phyloP scores from a whole-genome alignment of 2,888 invertebrate genomes.

The Bombylius major region DNA sequence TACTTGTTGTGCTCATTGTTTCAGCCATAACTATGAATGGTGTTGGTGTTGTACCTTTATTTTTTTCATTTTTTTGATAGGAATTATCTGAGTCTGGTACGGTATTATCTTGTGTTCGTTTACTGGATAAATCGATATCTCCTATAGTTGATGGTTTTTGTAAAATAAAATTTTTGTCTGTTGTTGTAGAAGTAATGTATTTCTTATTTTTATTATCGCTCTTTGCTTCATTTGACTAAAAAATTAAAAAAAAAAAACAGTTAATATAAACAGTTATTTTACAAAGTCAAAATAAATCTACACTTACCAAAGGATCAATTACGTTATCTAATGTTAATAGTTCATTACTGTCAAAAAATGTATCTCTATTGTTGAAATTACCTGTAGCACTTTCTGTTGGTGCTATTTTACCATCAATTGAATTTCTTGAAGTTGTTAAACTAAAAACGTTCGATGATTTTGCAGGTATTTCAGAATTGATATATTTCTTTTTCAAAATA shows the following conservation, averaged over 20 bases:
- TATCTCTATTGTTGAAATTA: slow-evolving; percentile 39
- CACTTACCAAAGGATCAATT: slow-evolving; percentile 46
- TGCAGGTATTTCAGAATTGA: slow-evolving; percentile 17
- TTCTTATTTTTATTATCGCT: neutral
- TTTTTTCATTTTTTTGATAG: slow-evolving; percentile 4
- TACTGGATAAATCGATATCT: slow-evolving; percentile 4
- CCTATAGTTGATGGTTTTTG: slow-evolving; percentile 28
- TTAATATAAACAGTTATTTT: neutral
- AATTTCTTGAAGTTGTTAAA: slow-evolving; percentile 19
- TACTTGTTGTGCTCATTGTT: slow-evolving; percentile 1
- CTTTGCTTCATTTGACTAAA: slow-evolving; percentile 1
- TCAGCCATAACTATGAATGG: slow-evolving; percentile 10
- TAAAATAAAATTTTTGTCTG: slow-evolving; percentile 18
- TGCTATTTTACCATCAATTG: slow-evolving; percentile 11
- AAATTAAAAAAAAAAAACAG: neutral
- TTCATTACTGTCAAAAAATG: slow-evolving; percentile 34
- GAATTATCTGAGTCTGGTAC: slow-evolving; percentile 12
- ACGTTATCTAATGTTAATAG: slow-evolving; percentile 41
- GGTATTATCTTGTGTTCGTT: slow-evolving; percentile 12
- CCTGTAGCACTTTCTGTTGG: slow-evolving; percentile 42
- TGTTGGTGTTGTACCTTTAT: slow-evolving; percentile 6
- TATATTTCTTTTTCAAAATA: slow-evolving; percentile 20
- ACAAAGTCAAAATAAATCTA: neutral
- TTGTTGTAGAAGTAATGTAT: neutral
- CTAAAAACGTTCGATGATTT: slow-evolving; percentile 22